Percentiles rank a stretch among this genome's conserved stretches.
phyloP scores from a whole-genome alignment of 64 coral and sea anemone genomes.

The Montipora sp. region DNA sequence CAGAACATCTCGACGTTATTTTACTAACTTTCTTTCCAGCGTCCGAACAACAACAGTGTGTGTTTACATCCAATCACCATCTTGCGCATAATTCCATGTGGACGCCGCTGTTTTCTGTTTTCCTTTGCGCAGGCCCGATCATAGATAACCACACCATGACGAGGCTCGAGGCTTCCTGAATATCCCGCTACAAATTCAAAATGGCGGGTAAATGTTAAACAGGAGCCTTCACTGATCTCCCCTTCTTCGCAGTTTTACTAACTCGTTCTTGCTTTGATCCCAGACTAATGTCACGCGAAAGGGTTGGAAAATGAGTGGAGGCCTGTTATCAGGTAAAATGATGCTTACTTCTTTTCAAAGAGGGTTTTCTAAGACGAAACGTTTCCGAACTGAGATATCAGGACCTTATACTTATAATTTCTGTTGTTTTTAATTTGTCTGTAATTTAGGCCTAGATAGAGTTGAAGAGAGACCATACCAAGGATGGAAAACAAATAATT shows the following conservation, averaged over 20 bases:
- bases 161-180: background rate
- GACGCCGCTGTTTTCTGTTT: background rate
- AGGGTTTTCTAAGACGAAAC: background rate
- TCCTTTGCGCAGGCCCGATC: no score
- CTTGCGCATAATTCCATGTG: background rate
- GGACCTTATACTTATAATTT: no score
- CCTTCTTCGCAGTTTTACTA: background rate
- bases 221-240: background rate
- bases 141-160: background rate
- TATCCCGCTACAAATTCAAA: conserved; percentile 1
- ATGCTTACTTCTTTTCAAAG: background rate
- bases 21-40: no score
- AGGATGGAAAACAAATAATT: conserved; percentile 14
- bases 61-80: conserved; percentile 17
- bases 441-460: conserved; percentile 31
- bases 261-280: background rate
- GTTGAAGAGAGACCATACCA: conserved; percentile 16
- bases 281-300: background rate
- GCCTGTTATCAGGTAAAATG: conserved; percentile 27
- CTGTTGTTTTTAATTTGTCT: background rate
- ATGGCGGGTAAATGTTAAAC: conserved; percentile 3
- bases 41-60: background rate
- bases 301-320: conserved; percentile 25
- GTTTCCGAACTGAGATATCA: no score
- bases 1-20: no score